Evolutionary conservation across 2,888 invertebrate species (phyloP).

Genomic region (Chrysolina haemoptera): DNA sequence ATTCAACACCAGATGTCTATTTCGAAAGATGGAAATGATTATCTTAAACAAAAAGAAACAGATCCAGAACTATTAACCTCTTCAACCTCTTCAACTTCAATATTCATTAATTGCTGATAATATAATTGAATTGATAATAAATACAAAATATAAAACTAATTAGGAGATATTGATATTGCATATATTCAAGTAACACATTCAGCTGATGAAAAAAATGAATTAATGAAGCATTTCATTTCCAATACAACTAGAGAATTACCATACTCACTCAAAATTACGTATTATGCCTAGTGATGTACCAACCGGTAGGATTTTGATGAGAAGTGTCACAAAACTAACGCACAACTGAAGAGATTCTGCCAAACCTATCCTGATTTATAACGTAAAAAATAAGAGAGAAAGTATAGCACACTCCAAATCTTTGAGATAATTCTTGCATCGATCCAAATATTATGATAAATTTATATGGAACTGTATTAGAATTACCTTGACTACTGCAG

Average conservation of each 20-base stretch:
- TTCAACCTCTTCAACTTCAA: too few species aligned
- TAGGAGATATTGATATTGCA: too few species aligned
- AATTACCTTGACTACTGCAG: background rate
- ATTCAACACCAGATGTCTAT: too few species aligned
- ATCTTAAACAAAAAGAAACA: too few species aligned
- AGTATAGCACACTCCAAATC: background rate
- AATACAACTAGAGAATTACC: background rate
- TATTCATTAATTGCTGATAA: too few species aligned
- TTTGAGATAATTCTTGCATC: background rate
- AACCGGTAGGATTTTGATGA: background rate
- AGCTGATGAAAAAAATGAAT: background rate
- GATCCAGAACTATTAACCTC: too few species aligned
- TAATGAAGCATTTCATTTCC: background rate
- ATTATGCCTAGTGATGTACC: background rate
- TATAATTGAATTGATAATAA: too few species aligned
- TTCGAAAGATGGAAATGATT: too few species aligned
- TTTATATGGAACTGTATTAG: conserved; percentile 15
- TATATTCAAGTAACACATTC: background rate
- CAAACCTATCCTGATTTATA: conserved; percentile 14
- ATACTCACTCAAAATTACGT: background rate
- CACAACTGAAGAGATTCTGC: background rate
- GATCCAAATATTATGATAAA: conserved; percentile 14
- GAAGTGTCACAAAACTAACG: conserved; percentile 2
- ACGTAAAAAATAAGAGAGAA: conserved; percentile 16
- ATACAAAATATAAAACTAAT: too few species aligned